These are phyloP conservation scores for Apodemia zela DNA, from an alignment of 2,888 invertebrate genomes.

Conservation along the genomic window DNA sequence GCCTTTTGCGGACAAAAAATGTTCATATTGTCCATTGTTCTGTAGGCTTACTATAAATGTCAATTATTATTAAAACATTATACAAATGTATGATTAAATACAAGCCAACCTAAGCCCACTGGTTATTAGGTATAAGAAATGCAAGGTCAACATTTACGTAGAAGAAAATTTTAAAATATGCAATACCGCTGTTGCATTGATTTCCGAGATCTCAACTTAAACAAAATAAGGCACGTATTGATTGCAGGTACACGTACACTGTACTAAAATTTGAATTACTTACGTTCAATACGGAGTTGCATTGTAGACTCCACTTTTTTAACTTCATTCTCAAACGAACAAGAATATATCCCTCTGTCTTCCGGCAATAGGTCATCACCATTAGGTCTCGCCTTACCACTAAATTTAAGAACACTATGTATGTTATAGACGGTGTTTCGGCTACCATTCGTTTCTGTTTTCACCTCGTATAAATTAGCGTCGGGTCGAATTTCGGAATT, in stretches of 20 bases:
- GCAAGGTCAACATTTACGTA: conserved; percentile 6
- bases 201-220: neutral
- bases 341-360: conserved; percentile 93
- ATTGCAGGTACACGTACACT: conserved; percentile 1
- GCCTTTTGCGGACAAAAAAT: too few species aligned
- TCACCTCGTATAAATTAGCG: conserved; percentile 89
- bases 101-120: neutral
- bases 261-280: conserved; percentile 52
- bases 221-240: conserved; percentile 7
- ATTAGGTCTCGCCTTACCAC: conserved; percentile 88
- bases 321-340: conserved; percentile 94
- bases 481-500: conserved; percentile 89
- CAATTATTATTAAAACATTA: too few species aligned
- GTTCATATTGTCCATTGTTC: too few species aligned
- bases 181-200: neutral
- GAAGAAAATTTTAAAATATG: conserved; percentile 6
- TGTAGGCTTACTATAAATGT: too few species aligned
- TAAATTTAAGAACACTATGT: conserved; percentile 90
- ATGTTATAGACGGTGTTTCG: conserved; percentile 90
- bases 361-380: conserved; percentile 89
- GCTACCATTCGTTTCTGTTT: conserved; percentile 87
- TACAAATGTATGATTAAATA: too few species aligned
- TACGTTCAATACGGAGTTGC: conserved; percentile 94
- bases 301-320: conserved; percentile 92
- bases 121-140: conserved; percentile 18